These are phyloP conservation scores for Adelges cooleyi DNA, from an alignment of 1,140 invertebrate genomes.

Conservation along the genomic window DNA sequence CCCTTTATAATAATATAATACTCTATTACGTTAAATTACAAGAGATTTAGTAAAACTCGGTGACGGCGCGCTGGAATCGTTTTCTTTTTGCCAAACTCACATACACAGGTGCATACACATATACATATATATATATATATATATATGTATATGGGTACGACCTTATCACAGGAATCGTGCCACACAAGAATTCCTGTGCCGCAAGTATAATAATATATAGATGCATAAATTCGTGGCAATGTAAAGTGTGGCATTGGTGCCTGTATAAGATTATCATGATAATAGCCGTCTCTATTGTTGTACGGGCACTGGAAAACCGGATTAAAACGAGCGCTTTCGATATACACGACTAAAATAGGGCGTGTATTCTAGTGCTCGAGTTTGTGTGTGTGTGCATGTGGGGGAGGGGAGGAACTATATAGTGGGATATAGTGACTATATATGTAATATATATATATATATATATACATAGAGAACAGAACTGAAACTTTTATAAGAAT, in stretches of 20 bases:
- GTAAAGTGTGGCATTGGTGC: constrained; percentile 19
- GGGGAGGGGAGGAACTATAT: too few relatives aligned
- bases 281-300: constrained; percentile 10
- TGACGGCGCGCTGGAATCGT: too few relatives aligned
- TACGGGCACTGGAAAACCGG: constrained; percentile 9
- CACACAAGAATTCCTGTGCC: background rate
- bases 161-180: background rate
- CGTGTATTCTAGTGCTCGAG: background rate
- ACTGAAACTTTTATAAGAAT: background rate
- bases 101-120: too few relatives aligned
- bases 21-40: too few relatives aligned
- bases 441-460: background rate
- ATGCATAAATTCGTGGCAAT: background rate
- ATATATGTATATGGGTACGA: too few relatives aligned
- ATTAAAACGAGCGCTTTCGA: constrained; percentile 18
- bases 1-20: too few relatives aligned
- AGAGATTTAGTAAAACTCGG: too few relatives aligned
- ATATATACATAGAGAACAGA: background rate
- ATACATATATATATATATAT: too few relatives aligned
- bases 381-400: constrained; percentile 12
- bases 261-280: constrained; percentile 14
- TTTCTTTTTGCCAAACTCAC: too few relatives aligned
- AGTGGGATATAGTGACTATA: background rate
- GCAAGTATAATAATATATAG: background rate
- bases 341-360: constrained; percentile 15